Evolutionary conservation across 1,140 invertebrate genomes (phyloP).

Genomic region (Apis cerana): DNA sequence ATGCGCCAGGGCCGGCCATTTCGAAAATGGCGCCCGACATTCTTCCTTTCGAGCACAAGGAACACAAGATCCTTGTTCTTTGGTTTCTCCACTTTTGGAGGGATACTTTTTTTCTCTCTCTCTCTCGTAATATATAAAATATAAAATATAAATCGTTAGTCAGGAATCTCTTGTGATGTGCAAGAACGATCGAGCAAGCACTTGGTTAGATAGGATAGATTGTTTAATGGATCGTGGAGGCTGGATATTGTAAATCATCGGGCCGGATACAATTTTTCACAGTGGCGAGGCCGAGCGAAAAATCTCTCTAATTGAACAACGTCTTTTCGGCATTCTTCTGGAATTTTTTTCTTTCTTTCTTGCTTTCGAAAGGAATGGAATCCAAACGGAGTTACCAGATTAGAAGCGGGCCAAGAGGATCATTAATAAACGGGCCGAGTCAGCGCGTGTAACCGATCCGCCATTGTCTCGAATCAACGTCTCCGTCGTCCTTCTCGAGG

Average conservation of each 20-base stretch:
- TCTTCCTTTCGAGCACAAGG: not conserved
- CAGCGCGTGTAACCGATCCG: slow-evolving; percentile 72
- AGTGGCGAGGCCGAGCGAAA: not conserved
- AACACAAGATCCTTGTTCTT: not conserved
- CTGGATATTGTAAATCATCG: not conserved
- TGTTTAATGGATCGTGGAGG: not conserved
- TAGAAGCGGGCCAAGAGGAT: slow-evolving; percentile 57
- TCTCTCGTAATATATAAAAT: not conserved
- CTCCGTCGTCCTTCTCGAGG: slow-evolving; percentile 40
- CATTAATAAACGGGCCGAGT: slow-evolving; percentile 76
- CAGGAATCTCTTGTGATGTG: too few species aligned
- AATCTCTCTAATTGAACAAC: not conserved
- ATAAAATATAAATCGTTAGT: too few species aligned
- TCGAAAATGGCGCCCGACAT: slow-evolving; percentile 48
- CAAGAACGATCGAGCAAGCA: too few species aligned
- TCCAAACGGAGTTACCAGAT: slow-evolving; percentile 53
- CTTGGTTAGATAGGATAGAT: too few species aligned
- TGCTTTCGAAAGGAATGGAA: not conserved
- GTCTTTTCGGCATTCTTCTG: not conserved
- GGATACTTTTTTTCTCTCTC: too few species aligned
- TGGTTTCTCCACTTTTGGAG: too few species aligned
- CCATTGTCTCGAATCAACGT: slow-evolving; percentile 74
- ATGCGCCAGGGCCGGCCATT: slow-evolving; percentile 36
- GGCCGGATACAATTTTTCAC: not conserved
- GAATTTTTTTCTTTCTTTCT: too few species aligned